A percentile compares a stretch with the other conserved stretches of the same genome.
These are phyloP conservation scores for Dendronephthya gigantea DNA, from an alignment of 64 coral and sea anemone genomes.

Conservation along the genomic window DNA sequence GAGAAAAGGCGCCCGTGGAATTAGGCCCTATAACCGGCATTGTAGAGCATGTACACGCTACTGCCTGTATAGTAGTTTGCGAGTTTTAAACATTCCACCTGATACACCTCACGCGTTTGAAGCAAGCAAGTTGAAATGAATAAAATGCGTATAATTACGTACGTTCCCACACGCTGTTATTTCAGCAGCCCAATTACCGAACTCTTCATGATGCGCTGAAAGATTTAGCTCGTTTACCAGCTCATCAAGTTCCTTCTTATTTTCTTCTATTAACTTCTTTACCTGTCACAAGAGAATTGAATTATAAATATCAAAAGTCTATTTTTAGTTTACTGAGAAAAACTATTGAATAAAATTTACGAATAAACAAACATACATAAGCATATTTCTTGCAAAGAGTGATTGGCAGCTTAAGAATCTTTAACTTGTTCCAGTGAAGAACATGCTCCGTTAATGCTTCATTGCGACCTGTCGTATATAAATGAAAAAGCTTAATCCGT, in stretches of 20 bases:
- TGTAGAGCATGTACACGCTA: background rate
- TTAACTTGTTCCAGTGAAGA: conserved; percentile 3
- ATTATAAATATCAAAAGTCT: background rate
- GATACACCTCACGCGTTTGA: too few relatives aligned
- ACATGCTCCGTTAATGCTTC: background rate
- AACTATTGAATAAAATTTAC: background rate
- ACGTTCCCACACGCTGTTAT: background rate
- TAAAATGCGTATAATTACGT: background rate
- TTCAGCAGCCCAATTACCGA: background rate
- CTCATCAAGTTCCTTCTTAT: background rate
- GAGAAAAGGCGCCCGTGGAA: background rate
- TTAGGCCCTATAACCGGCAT: background rate
- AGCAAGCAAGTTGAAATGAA: background rate
- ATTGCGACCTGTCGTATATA: background rate
- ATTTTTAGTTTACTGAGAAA: background rate
- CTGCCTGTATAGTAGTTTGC: background rate
- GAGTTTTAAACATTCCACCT: background rate
- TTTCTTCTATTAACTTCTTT: conserved; percentile 1
- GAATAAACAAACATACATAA: background rate
- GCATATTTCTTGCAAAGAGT: background rate
- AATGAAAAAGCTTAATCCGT: background rate
- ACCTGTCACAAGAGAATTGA: background rate
- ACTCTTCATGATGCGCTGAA: background rate
- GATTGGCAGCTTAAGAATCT: background rate
- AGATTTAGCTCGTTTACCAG: background rate